Percentiles rank a stretch among this genome's conserved stretches.
Evolutionary conservation across 2,113 vertebrate genomes (phyloP).

Genomic region (Epinephelus lanceolatus): DNA sequence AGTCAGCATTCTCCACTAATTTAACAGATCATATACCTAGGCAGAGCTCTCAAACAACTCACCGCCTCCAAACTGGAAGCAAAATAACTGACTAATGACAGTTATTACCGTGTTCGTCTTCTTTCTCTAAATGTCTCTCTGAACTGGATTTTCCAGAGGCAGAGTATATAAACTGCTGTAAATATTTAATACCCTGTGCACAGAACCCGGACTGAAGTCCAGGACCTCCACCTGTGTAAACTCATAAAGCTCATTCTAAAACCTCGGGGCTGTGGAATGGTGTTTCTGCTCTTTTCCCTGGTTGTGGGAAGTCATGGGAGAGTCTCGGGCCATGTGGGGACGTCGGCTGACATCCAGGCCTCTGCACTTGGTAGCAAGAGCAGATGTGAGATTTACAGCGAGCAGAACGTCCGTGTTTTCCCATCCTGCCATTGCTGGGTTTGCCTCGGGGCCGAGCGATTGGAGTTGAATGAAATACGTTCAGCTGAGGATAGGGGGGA

Average conservation of each 20-base stretch:
- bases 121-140: constrained; percentile 38
- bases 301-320: constrained; percentile 54
- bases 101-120: constrained; percentile 27
- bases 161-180: constrained; percentile 62
- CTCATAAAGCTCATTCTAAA: constrained; percentile 61
- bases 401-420: constrained; percentile 63
- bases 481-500: constrained; percentile 32
- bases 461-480: constrained; percentile 57
- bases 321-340: constrained; percentile 60
- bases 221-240: constrained; percentile 78
- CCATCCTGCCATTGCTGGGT: constrained; percentile 31
- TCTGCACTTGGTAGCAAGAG: constrained; percentile 40
- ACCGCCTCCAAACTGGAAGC: constrained; percentile 26
- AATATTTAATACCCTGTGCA: constrained; percentile 64
- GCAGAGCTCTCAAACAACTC: constrained; percentile 33
- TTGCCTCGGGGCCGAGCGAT: constrained; percentile 47
- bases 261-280: constrained; percentile 47
- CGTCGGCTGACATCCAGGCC: constrained; percentile 53
- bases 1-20: constrained; percentile 59
- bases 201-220: constrained; percentile 53
- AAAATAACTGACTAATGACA: constrained; percentile 56
- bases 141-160: constrained; percentile 50
- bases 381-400: constrained; percentile 72
- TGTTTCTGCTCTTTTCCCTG: constrained; percentile 51
- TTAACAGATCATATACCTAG: constrained; percentile 62